Conservation (phyloP, 2,888 invertebrate genomes). For the Magallana nippona region DNA sequence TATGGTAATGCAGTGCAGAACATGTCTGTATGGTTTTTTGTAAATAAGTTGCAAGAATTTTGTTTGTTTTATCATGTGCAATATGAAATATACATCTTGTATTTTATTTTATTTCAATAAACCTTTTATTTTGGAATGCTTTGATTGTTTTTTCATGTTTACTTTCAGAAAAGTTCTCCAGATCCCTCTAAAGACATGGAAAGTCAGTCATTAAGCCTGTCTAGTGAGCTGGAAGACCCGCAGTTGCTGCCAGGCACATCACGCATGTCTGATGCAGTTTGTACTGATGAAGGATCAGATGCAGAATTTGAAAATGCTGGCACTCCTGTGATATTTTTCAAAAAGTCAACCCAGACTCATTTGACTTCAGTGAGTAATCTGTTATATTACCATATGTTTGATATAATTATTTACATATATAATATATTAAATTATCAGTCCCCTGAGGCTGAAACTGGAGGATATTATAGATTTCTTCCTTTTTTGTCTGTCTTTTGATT, state of each 20-base stretch:
- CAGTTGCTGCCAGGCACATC: slow-evolving; percentile 4
- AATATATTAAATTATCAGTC: neutral
- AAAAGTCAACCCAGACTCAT: neutral
- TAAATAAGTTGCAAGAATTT: too few relatives aligned
- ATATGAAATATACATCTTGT: too few relatives aligned
- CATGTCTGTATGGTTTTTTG: too few relatives aligned
- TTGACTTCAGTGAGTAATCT: slow-evolving; percentile 11
- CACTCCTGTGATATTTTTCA: slow-evolving; percentile 1
- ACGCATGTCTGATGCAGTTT: neutral
- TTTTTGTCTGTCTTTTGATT: neutral
- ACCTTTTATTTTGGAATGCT: slow-evolving; percentile 18
- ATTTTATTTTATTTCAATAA: too few relatives aligned
- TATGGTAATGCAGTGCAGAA: too few relatives aligned
- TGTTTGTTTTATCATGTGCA: too few relatives aligned
- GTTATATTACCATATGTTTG: neutral
- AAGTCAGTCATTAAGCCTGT: neutral
- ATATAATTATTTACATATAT: neutral
- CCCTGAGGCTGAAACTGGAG: neutral
- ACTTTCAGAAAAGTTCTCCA: neutral
- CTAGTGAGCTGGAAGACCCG: neutral
- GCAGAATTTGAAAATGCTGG: slow-evolving; percentile 14
- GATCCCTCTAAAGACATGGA: neutral
- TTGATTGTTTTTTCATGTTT: neutral
- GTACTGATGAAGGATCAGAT: neutral
- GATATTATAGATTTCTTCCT: neutral